Base-by-base conservation (phyloP, 2,888 invertebrate genomes). In the Oxyteleia sp. region DNA sequence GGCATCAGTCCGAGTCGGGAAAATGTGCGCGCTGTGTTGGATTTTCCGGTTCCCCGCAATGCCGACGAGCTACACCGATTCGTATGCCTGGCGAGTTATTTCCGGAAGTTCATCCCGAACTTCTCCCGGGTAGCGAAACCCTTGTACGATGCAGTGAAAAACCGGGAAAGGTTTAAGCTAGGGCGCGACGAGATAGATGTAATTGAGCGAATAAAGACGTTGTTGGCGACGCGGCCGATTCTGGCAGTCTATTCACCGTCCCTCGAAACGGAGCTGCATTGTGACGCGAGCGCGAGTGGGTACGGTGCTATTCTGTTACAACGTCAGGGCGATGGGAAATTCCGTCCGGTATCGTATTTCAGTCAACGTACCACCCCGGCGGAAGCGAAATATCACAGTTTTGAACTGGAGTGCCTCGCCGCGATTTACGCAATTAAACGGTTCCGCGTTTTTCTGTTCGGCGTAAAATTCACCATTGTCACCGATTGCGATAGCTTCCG, bases 401-500 rank as follows among this genome's bases (percentile, higher is more conserved):
- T 88, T 4, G 23, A 23, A 23, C 23, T 23, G 23, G 5, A 23
- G 5, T 23, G 23, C 5, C 5, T 23, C 3, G 23, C 23, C 3
- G 84, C 89, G 0, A 80, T 89, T 0, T 89, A 86, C 57, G 87
- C 87, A 0, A 45, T 91, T 0, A 55, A 85, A 11, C 76, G 89
- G n/a, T 90, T 91, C 16, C 87, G 88, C 4, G 74, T 88, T 4
- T 91, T 90, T 51, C 23, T 91, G 0, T 83, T 75, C 0, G 88
- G 88, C 0, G 0, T n/a, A n/a, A n/a, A n/a, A n/a, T n/a, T n/a
- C n/a, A n/a, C n/a, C n/a, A n/a, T n/a, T n/a, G 23, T 89, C 1
- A 90, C 89, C 0, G 90, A 90, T 75, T 90, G 91, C 13, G 85
- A 88, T 35, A 85, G 84, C 55, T 87, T 86, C 51, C 55, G 79